A percentile compares a stretch with the other conserved stretches of the same genome.
These are phyloP conservation scores for Venturia canescens DNA, from an alignment of 1,140 invertebrate genomes.

Conservation along the genomic window DNA sequence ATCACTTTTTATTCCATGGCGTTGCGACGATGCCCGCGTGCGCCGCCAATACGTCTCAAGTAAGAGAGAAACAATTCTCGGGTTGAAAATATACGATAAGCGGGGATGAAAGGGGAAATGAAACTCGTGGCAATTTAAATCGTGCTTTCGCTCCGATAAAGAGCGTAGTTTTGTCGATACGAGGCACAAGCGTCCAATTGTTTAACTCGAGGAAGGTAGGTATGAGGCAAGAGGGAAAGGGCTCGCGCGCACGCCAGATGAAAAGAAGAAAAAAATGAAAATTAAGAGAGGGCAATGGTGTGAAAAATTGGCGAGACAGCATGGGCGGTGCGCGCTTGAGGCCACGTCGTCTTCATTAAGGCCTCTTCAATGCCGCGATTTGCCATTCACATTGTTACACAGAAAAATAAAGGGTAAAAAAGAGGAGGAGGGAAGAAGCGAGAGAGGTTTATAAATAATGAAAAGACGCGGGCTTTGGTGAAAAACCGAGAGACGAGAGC, in stretches of 20 bases:
- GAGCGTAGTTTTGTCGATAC: neutral
- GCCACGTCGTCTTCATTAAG: conserved; percentile 67
- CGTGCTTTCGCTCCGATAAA: no score
- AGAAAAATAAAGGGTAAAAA: neutral
- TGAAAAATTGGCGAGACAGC: conserved; percentile 40
- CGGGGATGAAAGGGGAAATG: no score
- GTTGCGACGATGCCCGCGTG: no score
- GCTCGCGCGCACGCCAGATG: neutral
- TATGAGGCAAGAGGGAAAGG: neutral
- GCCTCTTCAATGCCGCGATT: conserved; percentile 71
- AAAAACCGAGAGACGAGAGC: conserved; percentile 55
- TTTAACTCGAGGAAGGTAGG: neutral
- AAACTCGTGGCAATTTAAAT: neutral
- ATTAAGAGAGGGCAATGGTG: conserved; percentile 18
- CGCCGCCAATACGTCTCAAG: neutral
- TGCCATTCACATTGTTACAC: conserved; percentile 63
- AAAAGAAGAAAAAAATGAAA: conserved; percentile 7
- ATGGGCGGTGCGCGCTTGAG: conserved; percentile 22
- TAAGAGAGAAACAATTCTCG: neutral
- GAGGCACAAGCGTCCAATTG: conserved; percentile 17
- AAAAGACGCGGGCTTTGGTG: conserved; percentile 43
- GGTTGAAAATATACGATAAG: conserved; percentile 1
- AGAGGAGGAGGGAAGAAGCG: conserved; percentile 24
- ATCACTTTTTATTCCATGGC: neutral
- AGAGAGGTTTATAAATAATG: conserved; percentile 42